phyloP scores from a whole-genome alignment of 2,888 invertebrate species.

The Meiosimyza decipiens region DNA sequence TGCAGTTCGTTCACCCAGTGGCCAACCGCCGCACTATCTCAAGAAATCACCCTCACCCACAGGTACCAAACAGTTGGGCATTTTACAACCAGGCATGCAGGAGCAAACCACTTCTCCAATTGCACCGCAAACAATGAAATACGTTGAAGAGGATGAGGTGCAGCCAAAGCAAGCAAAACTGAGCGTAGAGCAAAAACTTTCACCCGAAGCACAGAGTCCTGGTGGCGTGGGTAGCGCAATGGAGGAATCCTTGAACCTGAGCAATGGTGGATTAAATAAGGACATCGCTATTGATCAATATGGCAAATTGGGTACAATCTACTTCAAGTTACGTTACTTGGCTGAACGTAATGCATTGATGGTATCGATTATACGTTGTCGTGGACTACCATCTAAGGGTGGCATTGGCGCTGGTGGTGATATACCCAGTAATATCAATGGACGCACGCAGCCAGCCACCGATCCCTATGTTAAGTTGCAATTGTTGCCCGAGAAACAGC shows the following conservation, averaged over 20 bases:
- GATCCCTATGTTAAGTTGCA: slow-evolving; percentile 99
- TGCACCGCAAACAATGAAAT: slow-evolving; percentile 60
- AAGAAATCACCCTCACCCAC: slow-evolving; percentile 95
- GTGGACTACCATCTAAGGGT: slow-evolving; percentile 78
- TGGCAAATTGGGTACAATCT: slow-evolving; percentile 84
- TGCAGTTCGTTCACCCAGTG: slow-evolving; percentile 86
- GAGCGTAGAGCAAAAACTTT: slow-evolving; percentile 39
- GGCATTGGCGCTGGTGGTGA: slow-evolving; percentile 70
- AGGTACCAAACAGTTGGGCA: slow-evolving; percentile 65
- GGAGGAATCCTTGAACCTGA: slow-evolving; percentile 42
- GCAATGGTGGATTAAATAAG: slow-evolving; percentile 63
- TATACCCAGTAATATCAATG: slow-evolving; percentile 65
- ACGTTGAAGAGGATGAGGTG: slow-evolving; percentile 64
- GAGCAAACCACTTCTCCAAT: slow-evolving; percentile 63
- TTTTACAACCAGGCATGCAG: slow-evolving; percentile 58
- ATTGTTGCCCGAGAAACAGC: slow-evolving; percentile 95
- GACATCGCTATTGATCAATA: slow-evolving; percentile 66
- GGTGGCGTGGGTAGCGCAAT: slow-evolving; percentile 42
- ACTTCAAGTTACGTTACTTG: slow-evolving; percentile 91
- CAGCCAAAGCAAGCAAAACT: slow-evolving; percentile 47
- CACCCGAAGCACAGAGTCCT: slow-evolving; percentile 22
- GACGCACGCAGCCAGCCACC: slow-evolving; percentile 66
- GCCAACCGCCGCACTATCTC: slow-evolving; percentile 81
- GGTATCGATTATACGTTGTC: slow-evolving; percentile 91
- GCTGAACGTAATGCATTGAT: slow-evolving; percentile 90